Percentiles rank a stretch among this genome's conserved stretches.
Conservation (phyloP, 1,140 invertebrate species). For the Pseudomyrmex pallidus region DNA sequence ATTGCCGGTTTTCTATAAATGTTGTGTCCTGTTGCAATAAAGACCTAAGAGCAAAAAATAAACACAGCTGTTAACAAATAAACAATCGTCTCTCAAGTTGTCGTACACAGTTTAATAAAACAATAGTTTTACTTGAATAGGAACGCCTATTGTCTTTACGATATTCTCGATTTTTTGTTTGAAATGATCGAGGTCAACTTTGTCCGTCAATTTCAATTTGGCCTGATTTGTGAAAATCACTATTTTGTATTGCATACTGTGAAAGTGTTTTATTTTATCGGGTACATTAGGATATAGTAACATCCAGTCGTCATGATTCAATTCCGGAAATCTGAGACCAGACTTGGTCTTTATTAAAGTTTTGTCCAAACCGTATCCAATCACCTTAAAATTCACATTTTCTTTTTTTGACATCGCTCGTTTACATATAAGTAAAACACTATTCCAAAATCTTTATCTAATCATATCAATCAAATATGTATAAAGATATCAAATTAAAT, state of each 20-base stretch:
- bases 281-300: slow-evolving; percentile 89
- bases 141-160: slow-evolving; percentile 90
- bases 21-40: slow-evolving; percentile 91
- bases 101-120: slow-evolving; percentile 2
- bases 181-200: slow-evolving; percentile 91
- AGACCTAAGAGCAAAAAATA: slow-evolving; percentile 84
- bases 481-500: no score
- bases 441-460: no score
- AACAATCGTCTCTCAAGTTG: slow-evolving; percentile 13
- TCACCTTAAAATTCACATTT: slow-evolving; percentile 88
- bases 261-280: slow-evolving; percentile 89
- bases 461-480: no score
- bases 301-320: slow-evolving; percentile 95
- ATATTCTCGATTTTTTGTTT: slow-evolving; percentile 93
- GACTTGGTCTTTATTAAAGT: slow-evolving; percentile 97
- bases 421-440: no score
- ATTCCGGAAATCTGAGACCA: slow-evolving; percentile 95
- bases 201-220: slow-evolving; percentile 88
- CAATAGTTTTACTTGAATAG: slow-evolving; percentile 87
- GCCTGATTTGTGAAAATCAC: slow-evolving; percentile 97
- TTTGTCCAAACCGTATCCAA: slow-evolving; percentile 97
- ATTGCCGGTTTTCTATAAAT: slow-evolving; percentile 94
- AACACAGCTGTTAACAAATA: no score
- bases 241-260: slow-evolving; percentile 92
- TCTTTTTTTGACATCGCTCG: background rate